Conservation (phyloP, 1,140 invertebrate genomes). For the Drosophila micromelanica region DNA sequence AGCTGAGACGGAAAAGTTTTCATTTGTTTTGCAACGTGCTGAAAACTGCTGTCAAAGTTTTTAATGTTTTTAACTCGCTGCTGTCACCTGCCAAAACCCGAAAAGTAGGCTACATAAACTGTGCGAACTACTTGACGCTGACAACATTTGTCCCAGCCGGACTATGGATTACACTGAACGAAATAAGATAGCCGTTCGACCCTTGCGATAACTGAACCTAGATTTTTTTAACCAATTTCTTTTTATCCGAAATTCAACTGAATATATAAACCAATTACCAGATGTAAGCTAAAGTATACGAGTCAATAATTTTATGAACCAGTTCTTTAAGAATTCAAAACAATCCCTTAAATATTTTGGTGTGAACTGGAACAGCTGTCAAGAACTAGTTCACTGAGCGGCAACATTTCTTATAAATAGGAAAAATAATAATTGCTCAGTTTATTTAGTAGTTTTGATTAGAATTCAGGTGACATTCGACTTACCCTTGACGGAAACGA, state of each 20-base stretch:
- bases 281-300: too few species aligned
- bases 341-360: too few species aligned
- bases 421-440: too few species aligned
- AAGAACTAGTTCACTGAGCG: not conserved
- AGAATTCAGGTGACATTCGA: not conserved
- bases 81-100: slow-evolving; percentile 60
- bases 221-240: too few species aligned
- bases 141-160: slow-evolving; percentile 11
- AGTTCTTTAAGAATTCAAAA: not conserved
- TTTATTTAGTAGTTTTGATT: too few species aligned
- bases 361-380: too few species aligned
- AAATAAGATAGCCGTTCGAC: not conserved
- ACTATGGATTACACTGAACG: slow-evolving; percentile 3
- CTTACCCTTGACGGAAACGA: slow-evolving; percentile 85
- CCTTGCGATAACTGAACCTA: too few species aligned
- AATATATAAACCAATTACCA: too few species aligned
- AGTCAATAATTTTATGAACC: too few species aligned
- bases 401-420: not conserved
- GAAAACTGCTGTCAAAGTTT: slow-evolving; percentile 76
- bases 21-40: slow-evolving; percentile 70
- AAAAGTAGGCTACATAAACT: slow-evolving; percentile 45
- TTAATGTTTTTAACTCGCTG: slow-evolving; percentile 75
- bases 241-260: too few species aligned
- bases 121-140: slow-evolving; percentile 7
- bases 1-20: slow-evolving; percentile 68